phyloP scores from a whole-genome alignment of 2,113 vertebrate species.

The Miniopterus natalensis region DNA sequence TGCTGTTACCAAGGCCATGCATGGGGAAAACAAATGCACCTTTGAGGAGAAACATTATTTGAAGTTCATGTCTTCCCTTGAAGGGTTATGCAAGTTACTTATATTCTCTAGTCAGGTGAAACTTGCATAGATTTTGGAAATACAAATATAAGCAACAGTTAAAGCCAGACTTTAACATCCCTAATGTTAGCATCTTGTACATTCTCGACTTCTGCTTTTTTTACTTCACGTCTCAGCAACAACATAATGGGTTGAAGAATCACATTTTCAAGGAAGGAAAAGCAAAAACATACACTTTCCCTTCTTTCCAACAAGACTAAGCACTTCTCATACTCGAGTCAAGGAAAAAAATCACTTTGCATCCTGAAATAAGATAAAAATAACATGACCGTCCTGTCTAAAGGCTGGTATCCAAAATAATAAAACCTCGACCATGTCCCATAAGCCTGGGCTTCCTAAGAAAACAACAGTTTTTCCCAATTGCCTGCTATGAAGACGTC shows the following conservation, averaged over 20 bases:
- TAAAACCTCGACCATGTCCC: conserved; percentile 2
- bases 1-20: neutral
- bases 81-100: conserved; percentile 1
- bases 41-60: neutral
- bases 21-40: neutral
- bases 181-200: neutral
- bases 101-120: neutral
- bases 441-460: neutral
- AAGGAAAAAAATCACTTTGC: neutral
- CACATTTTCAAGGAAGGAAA: neutral
- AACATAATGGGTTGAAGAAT: neutral
- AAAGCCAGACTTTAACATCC: neutral
- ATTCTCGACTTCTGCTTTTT: neutral
- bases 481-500: neutral
- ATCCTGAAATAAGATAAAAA: neutral
- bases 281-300: neutral
- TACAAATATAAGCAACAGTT: neutral
- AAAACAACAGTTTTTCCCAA: neutral
- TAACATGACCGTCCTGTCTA: neutral
- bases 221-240: neutral
- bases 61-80: conserved; percentile 31
- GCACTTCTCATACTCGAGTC: neutral
- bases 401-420: neutral
- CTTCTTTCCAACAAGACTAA: neutral
- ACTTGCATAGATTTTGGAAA: conserved; percentile 2